phyloP scores from a whole-genome alignment of 2,797 vertebrate genomes.

The Myotis vivesi region DNA sequence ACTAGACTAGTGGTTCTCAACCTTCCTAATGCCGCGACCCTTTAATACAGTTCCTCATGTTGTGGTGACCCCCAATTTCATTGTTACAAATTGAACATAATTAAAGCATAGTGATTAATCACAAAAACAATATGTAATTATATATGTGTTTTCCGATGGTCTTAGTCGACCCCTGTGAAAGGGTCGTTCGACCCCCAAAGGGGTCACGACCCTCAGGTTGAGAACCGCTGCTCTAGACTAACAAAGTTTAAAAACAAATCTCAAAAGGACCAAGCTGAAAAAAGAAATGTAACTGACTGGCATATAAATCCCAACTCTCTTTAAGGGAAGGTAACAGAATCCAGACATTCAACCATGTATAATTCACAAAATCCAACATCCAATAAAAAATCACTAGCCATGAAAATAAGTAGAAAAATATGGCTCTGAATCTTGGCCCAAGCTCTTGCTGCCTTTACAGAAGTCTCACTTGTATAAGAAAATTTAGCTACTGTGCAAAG shows the following conservation, averaged over 20 bases:
- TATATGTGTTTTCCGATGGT: too few relatives aligned
- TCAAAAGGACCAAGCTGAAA: not conserved
- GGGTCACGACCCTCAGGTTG: too few relatives aligned
- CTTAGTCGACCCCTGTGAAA: too few relatives aligned
- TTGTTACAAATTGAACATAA: too few relatives aligned
- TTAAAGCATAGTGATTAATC: too few relatives aligned
- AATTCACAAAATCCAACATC: not conserved
- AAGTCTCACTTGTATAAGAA: not conserved
- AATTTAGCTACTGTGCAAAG: not conserved
- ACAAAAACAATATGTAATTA: too few relatives aligned
- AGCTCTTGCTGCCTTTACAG: not conserved
- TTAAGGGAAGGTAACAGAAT: conserved; percentile 40
- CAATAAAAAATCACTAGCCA: conserved; percentile 17
- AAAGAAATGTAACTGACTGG: not conserved
- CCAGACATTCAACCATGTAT: not conserved
- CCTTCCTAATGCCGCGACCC: too few relatives aligned
- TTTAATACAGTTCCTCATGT: too few relatives aligned
- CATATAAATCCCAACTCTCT: not conserved
- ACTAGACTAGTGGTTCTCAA: too few relatives aligned
- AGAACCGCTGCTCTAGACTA: not conserved
- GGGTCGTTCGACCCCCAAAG: too few relatives aligned
- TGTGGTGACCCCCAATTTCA: too few relatives aligned
- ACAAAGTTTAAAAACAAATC: not conserved
- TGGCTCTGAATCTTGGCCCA: not conserved
- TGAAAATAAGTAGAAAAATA: not conserved